These are phyloP conservation scores for Molossus alvarezi DNA, from an alignment of 2,797 vertebrate genomes.

Conservation along the genomic window DNA sequence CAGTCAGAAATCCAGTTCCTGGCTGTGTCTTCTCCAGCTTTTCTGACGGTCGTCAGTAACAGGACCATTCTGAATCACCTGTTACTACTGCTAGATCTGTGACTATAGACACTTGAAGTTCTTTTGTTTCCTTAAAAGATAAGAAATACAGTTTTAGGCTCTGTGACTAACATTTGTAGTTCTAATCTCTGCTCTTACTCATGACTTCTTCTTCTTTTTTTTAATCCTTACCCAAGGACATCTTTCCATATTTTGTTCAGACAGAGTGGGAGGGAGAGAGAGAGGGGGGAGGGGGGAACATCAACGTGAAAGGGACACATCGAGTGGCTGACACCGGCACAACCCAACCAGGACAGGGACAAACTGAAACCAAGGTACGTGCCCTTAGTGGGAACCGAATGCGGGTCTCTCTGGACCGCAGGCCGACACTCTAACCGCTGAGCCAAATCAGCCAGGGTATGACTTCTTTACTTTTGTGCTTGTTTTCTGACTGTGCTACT, in stretches of 20 bases:
- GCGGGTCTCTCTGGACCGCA: too few relatives aligned
- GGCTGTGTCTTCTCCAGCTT: neutral
- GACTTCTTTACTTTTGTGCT: neutral
- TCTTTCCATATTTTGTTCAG: too few relatives aligned
- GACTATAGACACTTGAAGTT: neutral
- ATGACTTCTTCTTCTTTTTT: neutral
- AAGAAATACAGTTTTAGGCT: neutral
- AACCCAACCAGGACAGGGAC: too few relatives aligned
- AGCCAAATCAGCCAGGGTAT: neutral
- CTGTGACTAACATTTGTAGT: neutral
- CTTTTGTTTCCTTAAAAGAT: conserved; percentile 10
- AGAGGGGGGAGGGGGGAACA: too few relatives aligned
- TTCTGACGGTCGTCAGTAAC: neutral
- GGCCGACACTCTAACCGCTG: too few relatives aligned
- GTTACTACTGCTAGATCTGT: neutral
- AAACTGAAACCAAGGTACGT: too few relatives aligned
- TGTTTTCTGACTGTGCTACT: too few relatives aligned
- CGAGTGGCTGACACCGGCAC: too few relatives aligned
- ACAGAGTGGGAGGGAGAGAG: too few relatives aligned
- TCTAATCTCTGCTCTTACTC: neutral
- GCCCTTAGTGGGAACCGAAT: too few relatives aligned
- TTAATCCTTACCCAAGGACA: neutral
- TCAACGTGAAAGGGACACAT: too few relatives aligned
- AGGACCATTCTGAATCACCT: neutral
- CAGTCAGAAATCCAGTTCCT: neutral